Conservation (phyloP, 2,113 vertebrate species). For the Notechis scutatus region DNA sequence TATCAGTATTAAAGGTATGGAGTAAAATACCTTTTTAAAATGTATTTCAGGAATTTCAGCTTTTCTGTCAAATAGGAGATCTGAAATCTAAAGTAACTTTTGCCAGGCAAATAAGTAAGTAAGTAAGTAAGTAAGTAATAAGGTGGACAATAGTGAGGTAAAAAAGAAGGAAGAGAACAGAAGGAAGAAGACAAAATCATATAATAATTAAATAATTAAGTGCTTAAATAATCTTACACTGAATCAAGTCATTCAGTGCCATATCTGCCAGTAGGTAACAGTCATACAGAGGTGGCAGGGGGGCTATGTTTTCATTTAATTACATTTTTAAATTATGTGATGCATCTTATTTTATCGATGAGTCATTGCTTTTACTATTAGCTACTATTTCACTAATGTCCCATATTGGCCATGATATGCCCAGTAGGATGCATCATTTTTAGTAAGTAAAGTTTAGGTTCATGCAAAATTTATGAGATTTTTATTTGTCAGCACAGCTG, state of each 20-base stretch:
- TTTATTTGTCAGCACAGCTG: neutral
- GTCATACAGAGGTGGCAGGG: too few relatives aligned
- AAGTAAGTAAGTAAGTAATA: too few relatives aligned
- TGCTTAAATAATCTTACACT: neutral
- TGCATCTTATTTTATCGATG: neutral
- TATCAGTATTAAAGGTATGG: neutral
- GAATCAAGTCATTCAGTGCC: neutral
- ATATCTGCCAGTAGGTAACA: neutral
- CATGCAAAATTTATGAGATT: neutral
- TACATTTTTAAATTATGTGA: neutral
- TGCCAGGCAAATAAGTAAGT: neutral
- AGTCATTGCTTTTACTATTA: neutral
- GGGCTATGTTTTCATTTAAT: too few relatives aligned
- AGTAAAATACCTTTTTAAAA: neutral
- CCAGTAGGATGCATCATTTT: neutral
- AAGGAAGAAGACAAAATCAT: neutral
- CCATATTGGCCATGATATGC: neutral
- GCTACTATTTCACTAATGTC: neutral
- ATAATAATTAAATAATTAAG: neutral
- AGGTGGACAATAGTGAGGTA: neutral
- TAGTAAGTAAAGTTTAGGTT: neutral
- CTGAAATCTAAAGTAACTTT: neutral
- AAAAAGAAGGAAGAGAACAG: neutral
- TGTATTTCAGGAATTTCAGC: neutral
- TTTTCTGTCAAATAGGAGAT: neutral